Evolutionary conservation across 1,140 invertebrate species (phyloP).

Genomic region (Andrena cerasifolii): DNA sequence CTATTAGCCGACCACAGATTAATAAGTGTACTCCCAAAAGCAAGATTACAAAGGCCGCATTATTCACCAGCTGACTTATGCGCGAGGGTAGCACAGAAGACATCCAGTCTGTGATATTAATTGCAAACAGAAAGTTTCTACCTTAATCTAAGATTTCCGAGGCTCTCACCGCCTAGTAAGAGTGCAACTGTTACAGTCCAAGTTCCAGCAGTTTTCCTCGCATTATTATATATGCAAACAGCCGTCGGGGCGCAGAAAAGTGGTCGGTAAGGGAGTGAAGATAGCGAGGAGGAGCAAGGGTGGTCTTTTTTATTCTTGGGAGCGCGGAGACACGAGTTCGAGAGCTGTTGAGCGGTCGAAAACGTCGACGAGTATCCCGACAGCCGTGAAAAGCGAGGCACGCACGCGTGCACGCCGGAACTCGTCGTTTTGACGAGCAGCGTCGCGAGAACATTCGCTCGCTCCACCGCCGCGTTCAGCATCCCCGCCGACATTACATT

Average conservation of each 20-base stretch:
- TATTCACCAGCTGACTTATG: too few species aligned
- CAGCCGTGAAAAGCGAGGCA: conserved; percentile 27
- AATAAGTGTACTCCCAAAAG: too few species aligned
- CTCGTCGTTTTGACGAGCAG: conserved; percentile 27
- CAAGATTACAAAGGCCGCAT: too few species aligned
- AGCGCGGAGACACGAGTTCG: neutral
- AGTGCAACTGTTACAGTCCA: neutral
- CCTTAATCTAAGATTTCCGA: too few species aligned
- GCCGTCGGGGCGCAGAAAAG: neutral
- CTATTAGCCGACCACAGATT: too few species aligned
- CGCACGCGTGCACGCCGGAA: neutral
- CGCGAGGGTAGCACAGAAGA: too few species aligned
- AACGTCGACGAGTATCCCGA: conserved; percentile 17
- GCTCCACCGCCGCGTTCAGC: conserved; percentile 37
- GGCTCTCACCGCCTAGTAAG: too few species aligned
- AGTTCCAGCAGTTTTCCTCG: neutral
- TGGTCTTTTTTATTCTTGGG: conserved; percentile 8
- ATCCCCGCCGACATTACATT: conserved; percentile 27
- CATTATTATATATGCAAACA: conserved; percentile 15
- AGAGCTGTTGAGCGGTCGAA: conserved; percentile 6
- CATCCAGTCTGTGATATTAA: too few species aligned
- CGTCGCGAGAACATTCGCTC: conserved; percentile 34
- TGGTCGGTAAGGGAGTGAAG: neutral
- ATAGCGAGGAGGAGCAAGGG: neutral
- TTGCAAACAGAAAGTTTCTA: too few species aligned